A percentile compares a stretch with the other conserved stretches of the same genome.
Conservation (phyloP, 2,797 vertebrate species). For the Halcyon badia region DNA sequence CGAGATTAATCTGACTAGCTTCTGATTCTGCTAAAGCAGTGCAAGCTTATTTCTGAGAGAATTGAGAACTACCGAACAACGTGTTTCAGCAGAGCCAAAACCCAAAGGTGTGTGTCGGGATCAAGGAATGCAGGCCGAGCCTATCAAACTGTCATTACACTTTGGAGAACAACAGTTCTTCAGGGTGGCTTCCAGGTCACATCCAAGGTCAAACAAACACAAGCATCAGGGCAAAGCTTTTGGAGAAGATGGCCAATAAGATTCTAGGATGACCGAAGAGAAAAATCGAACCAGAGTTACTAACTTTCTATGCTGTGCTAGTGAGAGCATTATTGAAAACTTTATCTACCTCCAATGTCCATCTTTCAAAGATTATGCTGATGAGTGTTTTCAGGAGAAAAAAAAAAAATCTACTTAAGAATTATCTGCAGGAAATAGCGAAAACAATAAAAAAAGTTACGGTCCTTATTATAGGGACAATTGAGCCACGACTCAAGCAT, state of each 20-base stretch:
- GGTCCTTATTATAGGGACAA: not conserved
- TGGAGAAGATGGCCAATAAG: not conserved
- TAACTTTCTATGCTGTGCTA: not conserved
- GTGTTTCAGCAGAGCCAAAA: not conserved
- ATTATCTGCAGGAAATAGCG: not conserved
- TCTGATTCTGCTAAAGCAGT: not conserved
- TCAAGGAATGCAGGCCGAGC: not conserved
- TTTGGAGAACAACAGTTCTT: not conserved
- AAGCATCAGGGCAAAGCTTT: not conserved
- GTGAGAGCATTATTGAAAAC: not conserved
- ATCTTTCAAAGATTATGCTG: not conserved
- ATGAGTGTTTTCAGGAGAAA: not conserved
- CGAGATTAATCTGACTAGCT: not conserved
- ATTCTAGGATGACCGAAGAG: not conserved
- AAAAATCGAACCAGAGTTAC: not conserved
- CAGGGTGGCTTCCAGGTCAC: not conserved
- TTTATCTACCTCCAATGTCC: not conserved
- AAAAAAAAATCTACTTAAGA: not conserved
- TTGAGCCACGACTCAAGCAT: not conserved
- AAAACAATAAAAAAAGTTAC: not conserved
- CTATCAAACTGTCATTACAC: not conserved
- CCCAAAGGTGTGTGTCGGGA: not conserved
- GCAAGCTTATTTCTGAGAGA: not conserved
- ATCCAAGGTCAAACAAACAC: not conserved
- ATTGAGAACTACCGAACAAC: not conserved